Evolutionary conservation across 2,888 invertebrate genomes (phyloP).

Genomic region (Trissolcus brochymenae): DNA sequence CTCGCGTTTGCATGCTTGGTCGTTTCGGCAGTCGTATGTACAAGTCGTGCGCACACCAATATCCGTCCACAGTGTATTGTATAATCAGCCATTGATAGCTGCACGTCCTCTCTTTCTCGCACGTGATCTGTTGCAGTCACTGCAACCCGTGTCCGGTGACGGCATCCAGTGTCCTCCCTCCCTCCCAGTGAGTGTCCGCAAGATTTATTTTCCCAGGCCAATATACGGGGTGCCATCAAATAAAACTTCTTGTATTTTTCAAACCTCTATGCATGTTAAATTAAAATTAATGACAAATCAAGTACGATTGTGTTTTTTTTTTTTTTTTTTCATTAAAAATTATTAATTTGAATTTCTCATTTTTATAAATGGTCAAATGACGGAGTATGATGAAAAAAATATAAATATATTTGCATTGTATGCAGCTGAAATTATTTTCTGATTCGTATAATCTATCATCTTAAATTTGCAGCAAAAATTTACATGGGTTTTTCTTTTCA

Average conservation of each 20-base stretch:
- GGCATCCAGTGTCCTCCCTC: conserved; percentile 73
- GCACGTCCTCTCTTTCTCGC: conserved; percentile 72
- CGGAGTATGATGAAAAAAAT: no score
- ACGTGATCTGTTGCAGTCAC: conserved; percentile 74
- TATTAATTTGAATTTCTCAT: not conserved
- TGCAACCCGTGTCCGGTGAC: conserved; percentile 75
- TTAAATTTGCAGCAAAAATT: no score
- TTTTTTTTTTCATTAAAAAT: not conserved
- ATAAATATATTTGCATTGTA: no score
- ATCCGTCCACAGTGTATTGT: conserved; percentile 63
- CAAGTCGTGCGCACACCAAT: conserved; percentile 58
- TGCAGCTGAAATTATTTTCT: no score
- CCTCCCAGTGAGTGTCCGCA: conserved; percentile 72
- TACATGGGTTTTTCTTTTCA: no score
- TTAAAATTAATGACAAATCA: no score
- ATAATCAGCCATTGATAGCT: conserved; percentile 75
- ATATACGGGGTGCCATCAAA: conserved; percentile 69
- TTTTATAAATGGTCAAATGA: not conserved
- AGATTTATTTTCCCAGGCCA: conserved; percentile 75
- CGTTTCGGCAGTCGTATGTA: conserved; percentile 46
- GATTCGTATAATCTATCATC: no score
- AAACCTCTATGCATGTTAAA: conserved; percentile 33
- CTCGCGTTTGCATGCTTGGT: conserved; percentile 39
- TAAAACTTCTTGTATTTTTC: conserved; percentile 59
- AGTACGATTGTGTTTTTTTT: no score